phyloP scores from a whole-genome alignment of 2,113 vertebrate genomes.

The Hippoglossus stenolepis region DNA sequence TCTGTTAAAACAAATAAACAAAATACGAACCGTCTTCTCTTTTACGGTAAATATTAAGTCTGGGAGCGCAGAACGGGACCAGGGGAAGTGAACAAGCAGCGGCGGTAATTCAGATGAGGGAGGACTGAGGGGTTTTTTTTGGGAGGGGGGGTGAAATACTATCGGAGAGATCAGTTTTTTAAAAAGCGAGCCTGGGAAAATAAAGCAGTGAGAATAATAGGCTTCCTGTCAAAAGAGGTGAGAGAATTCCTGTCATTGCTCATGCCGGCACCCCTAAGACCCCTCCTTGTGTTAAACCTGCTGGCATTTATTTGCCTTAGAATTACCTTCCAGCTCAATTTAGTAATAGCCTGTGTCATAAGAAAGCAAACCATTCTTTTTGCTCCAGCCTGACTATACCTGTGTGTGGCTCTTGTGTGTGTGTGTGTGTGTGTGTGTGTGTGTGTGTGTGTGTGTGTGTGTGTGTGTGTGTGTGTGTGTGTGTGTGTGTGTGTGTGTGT shows the following conservation, averaged over 20 bases:
- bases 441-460: conserved; percentile 58
- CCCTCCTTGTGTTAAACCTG: conserved; percentile 78
- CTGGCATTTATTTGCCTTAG: conserved; percentile 90
- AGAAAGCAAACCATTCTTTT: conserved; percentile 91
- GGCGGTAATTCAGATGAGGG: conserved; percentile 35
- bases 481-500: conserved; percentile 29
- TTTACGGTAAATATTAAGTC: conserved; percentile 61
- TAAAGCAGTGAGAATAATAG: conserved; percentile 79
- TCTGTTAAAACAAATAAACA: conserved; percentile 5
- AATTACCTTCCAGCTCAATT: conserved; percentile 86
- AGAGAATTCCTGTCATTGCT: conserved; percentile 74
- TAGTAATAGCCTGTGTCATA: conserved; percentile 91
- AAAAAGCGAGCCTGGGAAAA: conserved; percentile 70
- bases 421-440: conserved; percentile 14
- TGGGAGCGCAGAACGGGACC: conserved; percentile 26
- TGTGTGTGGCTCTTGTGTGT: conserved; percentile 5
- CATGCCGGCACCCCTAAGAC: conserved; percentile 64
- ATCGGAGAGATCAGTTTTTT: conserved; percentile 60
- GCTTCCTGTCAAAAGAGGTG: conserved; percentile 79
- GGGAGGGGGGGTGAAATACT: conserved; percentile 49
- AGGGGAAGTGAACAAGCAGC: conserved; percentile 20
- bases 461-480: conserved; percentile 58
- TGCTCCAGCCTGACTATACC: conserved; percentile 49
- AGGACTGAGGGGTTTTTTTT: conserved; percentile 37
- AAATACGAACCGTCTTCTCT: conserved; percentile 21